These are phyloP conservation scores for Venusia cambrica DNA, from an alignment of 2,888 invertebrate species.

Conservation along the genomic window DNA sequence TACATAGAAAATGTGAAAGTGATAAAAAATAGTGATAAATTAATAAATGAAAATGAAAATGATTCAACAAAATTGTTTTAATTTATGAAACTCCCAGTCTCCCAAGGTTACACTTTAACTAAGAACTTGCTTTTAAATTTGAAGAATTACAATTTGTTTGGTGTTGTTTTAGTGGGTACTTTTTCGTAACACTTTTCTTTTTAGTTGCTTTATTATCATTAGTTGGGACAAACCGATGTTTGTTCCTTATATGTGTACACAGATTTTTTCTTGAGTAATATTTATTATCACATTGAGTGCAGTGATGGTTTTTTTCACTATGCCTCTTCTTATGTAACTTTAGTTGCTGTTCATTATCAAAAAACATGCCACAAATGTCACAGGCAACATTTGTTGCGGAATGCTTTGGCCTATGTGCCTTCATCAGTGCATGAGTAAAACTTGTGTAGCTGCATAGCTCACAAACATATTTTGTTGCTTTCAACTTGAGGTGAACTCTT, in stretches of 20 bases:
- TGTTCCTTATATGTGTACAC: slow-evolving; percentile 26
- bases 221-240: slow-evolving; percentile 20
- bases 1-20: too few relatives aligned
- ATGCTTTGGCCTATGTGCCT: slow-evolving; percentile 50
- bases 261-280: slow-evolving; percentile 42
- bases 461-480: slow-evolving; percentile 48
- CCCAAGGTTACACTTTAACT: too few relatives aligned
- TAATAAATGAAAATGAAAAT: too few relatives aligned
- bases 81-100: too few relatives aligned
- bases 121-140: too few relatives aligned
- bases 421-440: slow-evolving; percentile 32
- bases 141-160: too few relatives aligned
- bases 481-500: slow-evolving; percentile 43
- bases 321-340: slow-evolving; percentile 50
- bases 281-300: slow-evolving; percentile 48
- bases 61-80: too few relatives aligned
- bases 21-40: too few relatives aligned
- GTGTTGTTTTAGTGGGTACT: too few relatives aligned
- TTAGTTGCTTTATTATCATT: too few relatives aligned
- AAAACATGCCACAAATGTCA: slow-evolving; percentile 54
- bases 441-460: slow-evolving; percentile 51
- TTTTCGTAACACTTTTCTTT: too few relatives aligned
- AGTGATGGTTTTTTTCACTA: slow-evolving; percentile 48
- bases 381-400: slow-evolving; percentile 48
- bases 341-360: slow-evolving; percentile 44